These are phyloP conservation scores for Atherix ibis DNA, from an alignment of 2,888 invertebrate species.

Conservation along the genomic window DNA sequence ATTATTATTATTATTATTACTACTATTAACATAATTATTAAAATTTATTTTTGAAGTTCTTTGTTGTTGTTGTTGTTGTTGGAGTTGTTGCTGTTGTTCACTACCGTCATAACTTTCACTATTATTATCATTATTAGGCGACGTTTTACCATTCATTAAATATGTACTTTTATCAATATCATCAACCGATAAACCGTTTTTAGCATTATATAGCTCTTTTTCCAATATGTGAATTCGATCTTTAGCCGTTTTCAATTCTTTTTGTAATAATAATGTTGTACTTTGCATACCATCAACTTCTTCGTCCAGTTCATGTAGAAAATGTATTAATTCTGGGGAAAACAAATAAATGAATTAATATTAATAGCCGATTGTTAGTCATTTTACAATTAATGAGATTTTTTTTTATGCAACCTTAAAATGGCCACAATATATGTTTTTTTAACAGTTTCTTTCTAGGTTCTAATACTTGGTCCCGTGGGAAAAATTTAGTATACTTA, in stretches of 20 bases:
- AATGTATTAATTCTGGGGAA: constrained; percentile 76
- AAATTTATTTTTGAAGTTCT: constrained; percentile 9
- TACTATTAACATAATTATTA: constrained; percentile 5
- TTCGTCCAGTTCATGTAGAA: constrained; percentile 89
- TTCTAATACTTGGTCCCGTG: no score
- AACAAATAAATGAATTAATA: constrained; percentile 5
- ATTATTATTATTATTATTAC: constrained; percentile 8
- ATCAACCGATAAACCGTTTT: constrained; percentile 14
- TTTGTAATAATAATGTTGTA: constrained; percentile 85
- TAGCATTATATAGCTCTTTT: constrained; percentile 36
- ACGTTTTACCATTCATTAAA: constrained; percentile 10
- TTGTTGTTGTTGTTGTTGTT: no score
- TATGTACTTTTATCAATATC: neutral
- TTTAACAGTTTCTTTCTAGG: no score
- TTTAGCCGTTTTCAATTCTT: constrained; percentile 74
- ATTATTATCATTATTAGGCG: constrained; percentile 7
- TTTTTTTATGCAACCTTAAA: no score
- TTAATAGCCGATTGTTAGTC: constrained; percentile 1
- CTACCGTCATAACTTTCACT: constrained; percentile 11
- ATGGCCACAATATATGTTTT: no score
- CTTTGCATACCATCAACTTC: constrained; percentile 98
- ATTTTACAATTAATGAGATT: neutral
- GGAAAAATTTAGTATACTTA: no score
- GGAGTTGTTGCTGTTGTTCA: no score
- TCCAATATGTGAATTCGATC: constrained; percentile 49